Percentiles rank a stretch among this genome's conserved stretches.
phyloP scores from a whole-genome alignment of 1,140 invertebrate species.

The Arctopsyche grandis region DNA sequence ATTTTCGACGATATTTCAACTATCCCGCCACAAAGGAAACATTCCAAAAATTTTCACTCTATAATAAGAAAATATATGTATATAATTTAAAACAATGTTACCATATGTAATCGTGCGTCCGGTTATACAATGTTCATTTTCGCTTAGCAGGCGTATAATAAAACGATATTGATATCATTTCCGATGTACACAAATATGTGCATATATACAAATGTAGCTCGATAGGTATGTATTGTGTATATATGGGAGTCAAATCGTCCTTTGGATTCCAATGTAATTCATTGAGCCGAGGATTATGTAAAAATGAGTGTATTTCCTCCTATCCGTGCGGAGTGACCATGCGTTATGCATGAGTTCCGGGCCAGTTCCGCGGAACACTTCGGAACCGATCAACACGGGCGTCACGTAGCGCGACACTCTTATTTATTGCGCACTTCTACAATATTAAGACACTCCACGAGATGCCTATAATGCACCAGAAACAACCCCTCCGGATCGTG shows the following conservation, averaged over 20 bases:
- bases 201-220: background rate
- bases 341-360: slow-evolving; percentile 50
- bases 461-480: too few relatives aligned
- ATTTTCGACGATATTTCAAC: slow-evolving; percentile 19
- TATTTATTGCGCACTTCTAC: slow-evolving; percentile 26
- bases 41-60: background rate
- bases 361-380: slow-evolving; percentile 30
- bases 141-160: background rate
- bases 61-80: background rate
- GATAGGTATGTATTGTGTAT: background rate
- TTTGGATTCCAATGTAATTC: slow-evolving; percentile 46
- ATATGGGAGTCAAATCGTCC: slow-evolving; percentile 38
- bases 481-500: too few relatives aligned
- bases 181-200: background rate
- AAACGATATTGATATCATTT: background rate
- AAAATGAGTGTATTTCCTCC: slow-evolving; percentile 48
- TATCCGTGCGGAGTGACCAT: slow-evolving; percentile 33
- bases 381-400: slow-evolving; percentile 23
- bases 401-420: slow-evolving; percentile 33
- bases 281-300: slow-evolving; percentile 53
- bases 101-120: background rate
- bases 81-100: background rate
- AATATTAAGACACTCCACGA: background rate
- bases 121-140: background rate
- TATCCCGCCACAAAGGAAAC: slow-evolving; percentile 9